Conservation (phyloP, 2,797 vertebrate genomes). For the Varecia variegata region DNA sequence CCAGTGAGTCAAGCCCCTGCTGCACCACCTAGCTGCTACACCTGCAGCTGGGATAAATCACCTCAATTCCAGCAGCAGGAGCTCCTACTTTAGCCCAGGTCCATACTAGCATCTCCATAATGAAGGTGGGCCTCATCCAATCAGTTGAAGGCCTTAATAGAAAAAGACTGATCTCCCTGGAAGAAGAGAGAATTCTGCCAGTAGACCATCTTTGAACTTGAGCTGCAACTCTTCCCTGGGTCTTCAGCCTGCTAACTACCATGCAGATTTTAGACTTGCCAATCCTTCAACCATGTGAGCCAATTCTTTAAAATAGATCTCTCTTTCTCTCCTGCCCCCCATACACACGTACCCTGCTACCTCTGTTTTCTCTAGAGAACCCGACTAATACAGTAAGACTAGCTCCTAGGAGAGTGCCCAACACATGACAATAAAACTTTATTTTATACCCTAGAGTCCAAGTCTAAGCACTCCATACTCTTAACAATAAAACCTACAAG, state of each 20-base stretch:
- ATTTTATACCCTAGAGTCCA: not conserved
- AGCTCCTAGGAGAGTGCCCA: not conserved
- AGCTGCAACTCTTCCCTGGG: not conserved
- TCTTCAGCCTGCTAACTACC: not conserved
- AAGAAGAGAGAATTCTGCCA: not conserved
- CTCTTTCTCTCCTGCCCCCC: not conserved
- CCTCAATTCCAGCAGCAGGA: not conserved
- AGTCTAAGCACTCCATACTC: not conserved
- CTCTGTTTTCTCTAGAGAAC: not conserved
- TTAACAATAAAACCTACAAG: not conserved
- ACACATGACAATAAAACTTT: not conserved
- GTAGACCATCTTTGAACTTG: not conserved
- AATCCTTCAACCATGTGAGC: not conserved
- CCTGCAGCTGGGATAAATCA: not conserved
- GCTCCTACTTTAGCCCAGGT: not conserved
- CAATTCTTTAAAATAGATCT: not conserved
- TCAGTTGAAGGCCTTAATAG: not conserved
- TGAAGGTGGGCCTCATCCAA: not conserved
- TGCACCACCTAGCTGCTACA: not conserved
- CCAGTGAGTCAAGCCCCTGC: not conserved
- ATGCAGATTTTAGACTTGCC: not conserved
- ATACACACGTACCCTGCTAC: too few relatives aligned
- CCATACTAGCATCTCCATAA: not conserved
- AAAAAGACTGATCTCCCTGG: not conserved
- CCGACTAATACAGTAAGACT: not conserved